These are phyloP conservation scores for Penaeus indicus DNA, from an alignment of 1,140 invertebrate genomes.

Conservation along the genomic window DNA sequence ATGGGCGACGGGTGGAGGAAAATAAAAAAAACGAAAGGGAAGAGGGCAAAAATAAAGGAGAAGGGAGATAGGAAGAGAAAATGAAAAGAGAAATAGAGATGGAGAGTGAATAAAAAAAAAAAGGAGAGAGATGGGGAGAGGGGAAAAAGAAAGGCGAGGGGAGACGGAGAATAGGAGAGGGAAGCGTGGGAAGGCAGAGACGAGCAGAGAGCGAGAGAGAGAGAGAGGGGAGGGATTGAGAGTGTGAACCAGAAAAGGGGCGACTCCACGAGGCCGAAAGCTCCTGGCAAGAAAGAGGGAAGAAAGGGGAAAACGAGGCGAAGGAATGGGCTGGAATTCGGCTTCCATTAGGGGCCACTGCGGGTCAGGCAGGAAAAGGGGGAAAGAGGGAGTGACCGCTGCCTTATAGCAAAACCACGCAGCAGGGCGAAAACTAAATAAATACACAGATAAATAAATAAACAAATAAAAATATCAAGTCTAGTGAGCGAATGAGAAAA, in stretches of 20 bases:
- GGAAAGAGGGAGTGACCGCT: no score
- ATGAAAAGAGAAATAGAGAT: no score
- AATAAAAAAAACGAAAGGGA: conserved; percentile 17
- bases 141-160: neutral
- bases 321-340: no score
- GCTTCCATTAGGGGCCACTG: no score
- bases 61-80: neutral
- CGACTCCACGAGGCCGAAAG: neutral
- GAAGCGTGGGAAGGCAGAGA: neutral
- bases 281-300: neutral
- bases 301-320: neutral
- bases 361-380: no score
- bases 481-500: no score
- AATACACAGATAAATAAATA: no score
- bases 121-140: neutral
- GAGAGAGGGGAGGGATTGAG: neutral
- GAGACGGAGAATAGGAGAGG: neutral
- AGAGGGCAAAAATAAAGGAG: neutral
- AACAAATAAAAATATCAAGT: no score
- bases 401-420: no score
- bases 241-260: neutral
- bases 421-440: no score
- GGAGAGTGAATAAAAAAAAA: neutral
- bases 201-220: neutral
- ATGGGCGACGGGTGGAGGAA: neutral